These are phyloP conservation scores for Drosophila neutralis DNA, from an alignment of 2,888 invertebrate genomes.

Conservation along the genomic window DNA sequence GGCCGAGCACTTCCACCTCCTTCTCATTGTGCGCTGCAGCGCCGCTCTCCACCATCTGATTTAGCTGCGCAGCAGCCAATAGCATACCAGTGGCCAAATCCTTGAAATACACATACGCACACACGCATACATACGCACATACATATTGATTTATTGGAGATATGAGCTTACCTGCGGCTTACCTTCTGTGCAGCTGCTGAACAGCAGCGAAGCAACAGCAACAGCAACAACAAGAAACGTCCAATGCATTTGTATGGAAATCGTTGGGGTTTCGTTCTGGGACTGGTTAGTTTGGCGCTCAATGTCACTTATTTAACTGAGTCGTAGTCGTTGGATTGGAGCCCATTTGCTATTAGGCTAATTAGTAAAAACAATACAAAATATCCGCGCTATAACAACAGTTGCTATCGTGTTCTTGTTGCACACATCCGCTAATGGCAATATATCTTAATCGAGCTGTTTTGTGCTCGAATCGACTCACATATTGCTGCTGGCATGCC, in stretches of 20 bases:
- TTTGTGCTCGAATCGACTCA: not conserved
- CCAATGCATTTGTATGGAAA: constrained; percentile 31
- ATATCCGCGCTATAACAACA: constrained; percentile 15
- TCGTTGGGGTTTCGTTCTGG: not conserved
- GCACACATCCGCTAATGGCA: constrained; percentile 40
- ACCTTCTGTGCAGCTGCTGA: constrained; percentile 23
- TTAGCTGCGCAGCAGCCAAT: constrained; percentile 57
- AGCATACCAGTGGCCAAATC: constrained; percentile 57
- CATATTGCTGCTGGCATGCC: not conserved
- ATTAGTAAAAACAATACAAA: constrained; percentile 28
- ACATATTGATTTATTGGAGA: not conserved
- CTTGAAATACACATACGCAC: constrained; percentile 37
- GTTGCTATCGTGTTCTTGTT: constrained; percentile 19
- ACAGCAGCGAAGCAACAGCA: constrained; percentile 22
- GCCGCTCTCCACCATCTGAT: constrained; percentile 69
- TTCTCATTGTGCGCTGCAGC: constrained; percentile 61
- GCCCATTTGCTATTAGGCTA: constrained; percentile 26
- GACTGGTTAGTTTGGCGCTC: constrained; percentile 6
- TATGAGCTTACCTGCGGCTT: constrained; percentile 46
- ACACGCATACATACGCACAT: not conserved
- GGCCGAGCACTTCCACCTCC: constrained; percentile 66
- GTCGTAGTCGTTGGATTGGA: not conserved
- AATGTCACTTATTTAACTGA: constrained; percentile 40
- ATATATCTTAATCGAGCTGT: constrained; percentile 32
- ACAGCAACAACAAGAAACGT: not conserved